Percentiles rank a stretch among this genome's conserved stretches.
Evolutionary conservation across 2,888 invertebrate genomes (phyloP).

Genomic region (Leucophenga maculata): DNA sequence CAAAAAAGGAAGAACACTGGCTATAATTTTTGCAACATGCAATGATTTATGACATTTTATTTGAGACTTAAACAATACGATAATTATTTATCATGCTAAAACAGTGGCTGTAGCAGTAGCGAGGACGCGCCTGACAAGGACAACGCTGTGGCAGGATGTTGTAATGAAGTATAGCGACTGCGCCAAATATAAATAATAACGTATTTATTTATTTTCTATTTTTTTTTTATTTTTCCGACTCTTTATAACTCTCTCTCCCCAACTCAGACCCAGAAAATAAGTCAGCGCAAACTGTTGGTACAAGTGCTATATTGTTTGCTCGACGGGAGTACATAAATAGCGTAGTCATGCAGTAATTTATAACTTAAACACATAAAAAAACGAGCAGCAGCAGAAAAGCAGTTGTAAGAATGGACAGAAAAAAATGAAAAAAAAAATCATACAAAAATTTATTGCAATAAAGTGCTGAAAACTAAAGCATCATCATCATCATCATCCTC

Average conservation of each 20-base stretch:
- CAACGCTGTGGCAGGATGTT: not conserved
- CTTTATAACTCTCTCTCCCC: too few species aligned
- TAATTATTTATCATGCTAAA: conserved; percentile 46
- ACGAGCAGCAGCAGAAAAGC: conserved; percentile 26
- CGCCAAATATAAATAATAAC: conserved; percentile 22
- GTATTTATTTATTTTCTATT: not conserved
- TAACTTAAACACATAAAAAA: conserved; percentile 41
- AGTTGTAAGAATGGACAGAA: conserved; percentile 14
- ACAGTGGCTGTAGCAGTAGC: not conserved
- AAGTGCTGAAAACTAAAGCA: conserved; percentile 52
- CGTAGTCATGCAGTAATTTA: conserved; percentile 43
- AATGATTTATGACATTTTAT: conserved; percentile 48
- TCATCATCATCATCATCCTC: conserved; percentile 33
- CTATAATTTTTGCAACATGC: conserved; percentile 28
- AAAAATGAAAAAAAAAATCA: conserved; percentile 1
- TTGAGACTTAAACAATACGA: conserved; percentile 50
- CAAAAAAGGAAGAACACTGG: conserved; percentile 41
- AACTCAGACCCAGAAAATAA: too few species aligned
- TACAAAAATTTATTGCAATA: conserved; percentile 49
- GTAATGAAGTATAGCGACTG: too few species aligned
- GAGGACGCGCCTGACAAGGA: not conserved
- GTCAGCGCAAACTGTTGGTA: not conserved
- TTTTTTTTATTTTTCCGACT: not conserved
- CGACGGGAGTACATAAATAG: conserved; percentile 31
- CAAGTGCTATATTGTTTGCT: conserved; percentile 29